Evolutionary conservation across 2,797 vertebrate genomes (phyloP), one percentile per base, ranked within the genome.

Genomic region (Melanotaenia nigrans): DNA sequence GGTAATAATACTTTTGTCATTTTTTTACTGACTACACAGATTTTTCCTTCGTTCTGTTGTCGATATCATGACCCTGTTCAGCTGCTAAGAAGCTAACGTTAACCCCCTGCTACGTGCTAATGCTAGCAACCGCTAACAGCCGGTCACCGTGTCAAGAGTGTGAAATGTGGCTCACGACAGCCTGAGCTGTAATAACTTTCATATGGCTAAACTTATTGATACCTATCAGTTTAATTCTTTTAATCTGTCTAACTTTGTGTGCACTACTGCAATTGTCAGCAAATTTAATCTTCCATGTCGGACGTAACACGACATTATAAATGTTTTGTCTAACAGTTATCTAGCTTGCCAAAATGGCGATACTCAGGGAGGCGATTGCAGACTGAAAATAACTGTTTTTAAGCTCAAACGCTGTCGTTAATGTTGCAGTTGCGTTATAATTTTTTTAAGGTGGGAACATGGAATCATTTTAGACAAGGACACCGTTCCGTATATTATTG

Each of bases 311-410:
- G 77, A 35, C 73, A 53, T 25, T 20, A 10, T 42, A 45, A 57
- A 45, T 64, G 61, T 85, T 87, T 75, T 82, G 77, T 88, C 60
- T 79, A 54, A 89, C 59, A 68, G 51, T 77, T 77, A 55, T 54
- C 25, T 14, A 73, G 77, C 70, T 67, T 78, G 76, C 80, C 94
- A 95, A 95, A 94, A 95, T 95, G 94, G 94, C 94, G 93, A 90
- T 90, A 88, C 67, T 55, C 81, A 75, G 91, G 93, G 92, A 93
- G 93, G 93, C 92, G 92, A 90, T 92, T 70, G 28, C 5, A 53
- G 56, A 75, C 61, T 81, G 79, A 87, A 88, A 90, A 90, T 85
- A 89, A 87, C 67, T 75, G 84, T 85, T 75, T 82, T 85, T 35
- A 79, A 53, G 51, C 38, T 68, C 20, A 72, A 72, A 73, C 9